Evolutionary conservation across 2,888 invertebrate genomes (phyloP).

Genomic region (Phanerotoma sp.): DNA sequence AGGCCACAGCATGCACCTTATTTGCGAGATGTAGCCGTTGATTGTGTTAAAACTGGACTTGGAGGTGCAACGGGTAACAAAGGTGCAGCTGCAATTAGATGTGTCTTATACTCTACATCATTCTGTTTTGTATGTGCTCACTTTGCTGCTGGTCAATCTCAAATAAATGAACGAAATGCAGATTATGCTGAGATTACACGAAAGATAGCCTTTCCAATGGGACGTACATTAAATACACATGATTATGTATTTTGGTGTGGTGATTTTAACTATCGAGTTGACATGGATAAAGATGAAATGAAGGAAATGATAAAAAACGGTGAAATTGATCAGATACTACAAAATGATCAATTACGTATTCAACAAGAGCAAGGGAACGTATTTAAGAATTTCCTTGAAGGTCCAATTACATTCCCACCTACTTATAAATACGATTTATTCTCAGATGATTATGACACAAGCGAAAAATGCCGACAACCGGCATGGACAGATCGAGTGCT

Average conservation of each 20-base stretch:
- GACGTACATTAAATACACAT: constrained; percentile 87
- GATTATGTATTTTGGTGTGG: constrained; percentile 99
- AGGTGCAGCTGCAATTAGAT: constrained; percentile 90
- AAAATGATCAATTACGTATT: constrained; percentile 82
- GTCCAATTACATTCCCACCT: constrained; percentile 87
- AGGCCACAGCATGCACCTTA: constrained; percentile 85
- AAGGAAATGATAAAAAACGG: constrained; percentile 78
- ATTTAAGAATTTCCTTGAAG: constrained; percentile 93
- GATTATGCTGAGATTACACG: constrained; percentile 95
- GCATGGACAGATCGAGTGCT: constrained; percentile 99
- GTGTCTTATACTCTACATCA: constrained; percentile 90
- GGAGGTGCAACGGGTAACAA: constrained; percentile 98
- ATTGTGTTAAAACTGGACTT: constrained; percentile 96
- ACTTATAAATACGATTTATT: constrained; percentile 99
- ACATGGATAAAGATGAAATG: constrained; percentile 92
- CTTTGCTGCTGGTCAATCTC: constrained; percentile 98
- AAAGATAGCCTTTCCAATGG: constrained; percentile 90
- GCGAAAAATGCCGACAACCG: constrained; percentile 95
- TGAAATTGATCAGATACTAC: constrained; percentile 74
- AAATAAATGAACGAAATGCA: constrained; percentile 91
- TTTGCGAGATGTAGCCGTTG: constrained; percentile 90
- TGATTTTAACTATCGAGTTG: constrained; percentile 98
- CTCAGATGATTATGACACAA: constrained; percentile 98
- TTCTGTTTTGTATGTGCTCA: constrained; percentile 98
- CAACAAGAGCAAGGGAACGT: constrained; percentile 80